Evolutionary conservation across 2,113 vertebrate species (phyloP), one percentile per base, ranked within the genome.

Genomic region (Salvelinus alpinus): DNA sequence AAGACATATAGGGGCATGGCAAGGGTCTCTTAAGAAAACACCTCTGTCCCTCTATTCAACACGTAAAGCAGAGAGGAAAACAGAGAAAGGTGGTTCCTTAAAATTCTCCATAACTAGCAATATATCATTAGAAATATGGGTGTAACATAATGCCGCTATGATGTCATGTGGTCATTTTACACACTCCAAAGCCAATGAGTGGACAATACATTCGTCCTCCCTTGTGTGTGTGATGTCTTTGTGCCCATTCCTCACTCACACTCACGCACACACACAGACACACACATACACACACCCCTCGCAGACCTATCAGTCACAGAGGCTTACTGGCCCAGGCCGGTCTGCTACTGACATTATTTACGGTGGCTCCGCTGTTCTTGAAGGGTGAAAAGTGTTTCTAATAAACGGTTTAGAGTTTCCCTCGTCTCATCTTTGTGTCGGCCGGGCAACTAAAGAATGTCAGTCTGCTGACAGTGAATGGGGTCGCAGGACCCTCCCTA

Each of bases 361-460:
- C 90, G 84, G 83, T 88, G 92, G 90, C 90, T 91, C 91, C 91
- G 79, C 87, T 88, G 74, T 85, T 89, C 88, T 90, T 86, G 81
- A 90, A 91, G 90, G 91, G 92, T 92, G 92, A 88, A 94, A 93
- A 92, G 90, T 92, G 91, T 88, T 86, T 88, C 88, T 92, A 91
- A 93, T 93, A 93, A 93, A 93, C 47, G 86, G 91, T 92, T 92
- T 93, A 54, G 34, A 78, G 78, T 91, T 91, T 94, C 93, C 92
- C 93, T 86, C 93, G 93, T 95, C 95, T 93, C 83, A 84, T 84
- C 75, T 94, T 93, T 75, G 71, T 78, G 79, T 82, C 94, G 96
- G 84, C 94, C 90, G 0, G 94, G 94, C 86, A 94, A 94, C 91
- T 95, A 95, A 88, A 96, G 94, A 92, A 95, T 95, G 78, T 95